Conservation (phyloP, 2,888 invertebrate genomes). For the Lasioglossum figueresi region DNA sequence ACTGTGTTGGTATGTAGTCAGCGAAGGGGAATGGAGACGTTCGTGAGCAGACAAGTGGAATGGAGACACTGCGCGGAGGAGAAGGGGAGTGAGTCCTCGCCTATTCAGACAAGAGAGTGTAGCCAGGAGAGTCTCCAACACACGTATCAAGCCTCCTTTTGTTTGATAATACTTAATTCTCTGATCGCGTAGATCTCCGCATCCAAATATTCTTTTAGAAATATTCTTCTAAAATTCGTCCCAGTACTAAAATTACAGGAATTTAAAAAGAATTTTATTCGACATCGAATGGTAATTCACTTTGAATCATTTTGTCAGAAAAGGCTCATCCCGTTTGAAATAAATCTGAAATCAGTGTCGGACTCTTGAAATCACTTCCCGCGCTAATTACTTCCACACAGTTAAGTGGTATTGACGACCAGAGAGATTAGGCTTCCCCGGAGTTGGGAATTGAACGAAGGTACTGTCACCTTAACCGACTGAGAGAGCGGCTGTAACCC, state of each 20-base stretch:
- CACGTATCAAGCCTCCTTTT: neutral
- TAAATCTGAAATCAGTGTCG: neutral
- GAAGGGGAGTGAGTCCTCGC: neutral
- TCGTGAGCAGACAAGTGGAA: slow-evolving; percentile 21
- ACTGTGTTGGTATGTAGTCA: slow-evolving; percentile 6
- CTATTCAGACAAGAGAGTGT: neutral
- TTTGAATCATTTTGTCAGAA: neutral
- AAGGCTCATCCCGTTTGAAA: neutral
- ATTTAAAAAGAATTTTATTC: neutral
- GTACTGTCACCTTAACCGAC: slow-evolving; percentile 35
- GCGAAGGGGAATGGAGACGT: neutral
- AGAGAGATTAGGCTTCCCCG: slow-evolving; percentile 63
- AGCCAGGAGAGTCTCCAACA: neutral
- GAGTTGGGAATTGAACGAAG: slow-evolving; percentile 33
- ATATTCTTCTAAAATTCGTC: neutral
- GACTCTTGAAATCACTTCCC: neutral
- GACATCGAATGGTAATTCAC: neutral
- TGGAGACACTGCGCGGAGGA: neutral
- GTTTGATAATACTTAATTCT: neutral
- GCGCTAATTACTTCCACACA: slow-evolving; percentile 78
- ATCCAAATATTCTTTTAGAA: neutral
- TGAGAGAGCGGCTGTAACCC: slow-evolving; percentile 42
- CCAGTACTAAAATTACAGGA: neutral
- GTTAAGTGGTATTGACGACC: slow-evolving; percentile 76
- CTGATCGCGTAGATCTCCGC: neutral